Conservation (phyloP, 2,113 vertebrate species). For the Manacus vitellinus region DNA sequence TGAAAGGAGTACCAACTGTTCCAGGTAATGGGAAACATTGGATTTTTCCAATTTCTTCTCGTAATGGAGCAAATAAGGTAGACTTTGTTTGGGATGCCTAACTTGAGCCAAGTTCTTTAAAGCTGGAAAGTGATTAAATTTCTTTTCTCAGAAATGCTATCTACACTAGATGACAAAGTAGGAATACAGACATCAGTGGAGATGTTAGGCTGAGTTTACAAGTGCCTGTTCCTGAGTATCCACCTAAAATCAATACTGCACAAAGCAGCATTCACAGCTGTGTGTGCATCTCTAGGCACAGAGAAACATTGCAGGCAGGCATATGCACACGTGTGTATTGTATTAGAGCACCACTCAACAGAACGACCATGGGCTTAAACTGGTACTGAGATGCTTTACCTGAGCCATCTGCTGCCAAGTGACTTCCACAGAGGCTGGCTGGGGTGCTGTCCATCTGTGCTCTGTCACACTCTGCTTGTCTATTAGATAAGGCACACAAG, state of each 20-base stretch:
- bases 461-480: background rate
- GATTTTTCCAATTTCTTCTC: background rate
- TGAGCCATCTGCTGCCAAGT: background rate
- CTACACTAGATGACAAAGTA: background rate
- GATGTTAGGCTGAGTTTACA: background rate
- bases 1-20: background rate
- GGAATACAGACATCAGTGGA: background rate
- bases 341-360: rapidly evolving
- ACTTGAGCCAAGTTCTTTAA: background rate
- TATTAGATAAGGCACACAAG: background rate
- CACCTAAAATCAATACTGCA: background rate
- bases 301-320: background rate
- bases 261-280: rapidly evolving
- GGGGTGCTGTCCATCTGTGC: background rate
- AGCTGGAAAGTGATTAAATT: background rate
- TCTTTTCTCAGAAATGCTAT: background rate
- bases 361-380: background rate
- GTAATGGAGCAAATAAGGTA: background rate
- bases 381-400: background rate
- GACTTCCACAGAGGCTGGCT: background rate
- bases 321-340: rapidly evolving
- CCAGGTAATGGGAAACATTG: background rate
- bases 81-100: background rate
- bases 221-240: background rate
- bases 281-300: too few species aligned